A percentile compares a stretch with the other conserved stretches of the same genome.
Conservation (phyloP, 2,113 vertebrate species). For the Oncorhynchus nerka region DNA sequence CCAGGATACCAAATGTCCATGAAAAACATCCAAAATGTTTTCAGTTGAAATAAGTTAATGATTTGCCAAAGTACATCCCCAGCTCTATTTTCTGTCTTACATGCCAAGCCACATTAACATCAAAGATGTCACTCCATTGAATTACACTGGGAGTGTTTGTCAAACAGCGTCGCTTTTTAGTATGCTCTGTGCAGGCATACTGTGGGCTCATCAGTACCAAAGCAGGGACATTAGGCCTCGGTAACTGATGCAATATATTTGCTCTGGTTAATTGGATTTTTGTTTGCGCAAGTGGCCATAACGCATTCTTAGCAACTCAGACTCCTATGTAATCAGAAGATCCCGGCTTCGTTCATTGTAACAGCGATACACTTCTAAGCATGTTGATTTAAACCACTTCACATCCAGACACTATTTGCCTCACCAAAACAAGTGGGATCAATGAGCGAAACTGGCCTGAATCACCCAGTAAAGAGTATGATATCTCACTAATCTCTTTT, state of each 20-base stretch:
- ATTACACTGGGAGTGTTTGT: conserved; percentile 8
- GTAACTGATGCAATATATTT: conserved; percentile 53
- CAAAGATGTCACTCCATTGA: conserved; percentile 8
- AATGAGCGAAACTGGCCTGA: not conserved
- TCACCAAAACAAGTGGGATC: not conserved
- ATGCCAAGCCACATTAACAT: not conserved
- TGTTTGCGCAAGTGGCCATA: conserved; percentile 47
- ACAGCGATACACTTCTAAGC: not conserved
- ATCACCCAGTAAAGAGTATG: not conserved
- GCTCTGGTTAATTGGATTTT: conserved; percentile 63
- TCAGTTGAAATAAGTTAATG: not conserved
- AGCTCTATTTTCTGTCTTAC: not conserved
- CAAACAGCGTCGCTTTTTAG: conserved; percentile 4
- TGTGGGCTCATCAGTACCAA: conserved; percentile 28
- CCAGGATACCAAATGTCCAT: not conserved
- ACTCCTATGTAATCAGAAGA: conserved; percentile 46
- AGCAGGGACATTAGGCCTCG: conserved; percentile 33
- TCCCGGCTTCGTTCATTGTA: conserved; percentile 12
- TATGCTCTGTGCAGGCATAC: conserved; percentile 7
- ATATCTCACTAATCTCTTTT: not conserved
- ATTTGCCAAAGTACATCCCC: not conserved
- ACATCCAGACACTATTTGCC: not conserved
- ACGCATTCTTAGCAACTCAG: conserved; percentile 39
- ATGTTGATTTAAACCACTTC: not conserved
- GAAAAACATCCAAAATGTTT: not conserved